Base-by-base conservation (phyloP, 2,888 invertebrate genomes). In the Tinea trinotella region DNA sequence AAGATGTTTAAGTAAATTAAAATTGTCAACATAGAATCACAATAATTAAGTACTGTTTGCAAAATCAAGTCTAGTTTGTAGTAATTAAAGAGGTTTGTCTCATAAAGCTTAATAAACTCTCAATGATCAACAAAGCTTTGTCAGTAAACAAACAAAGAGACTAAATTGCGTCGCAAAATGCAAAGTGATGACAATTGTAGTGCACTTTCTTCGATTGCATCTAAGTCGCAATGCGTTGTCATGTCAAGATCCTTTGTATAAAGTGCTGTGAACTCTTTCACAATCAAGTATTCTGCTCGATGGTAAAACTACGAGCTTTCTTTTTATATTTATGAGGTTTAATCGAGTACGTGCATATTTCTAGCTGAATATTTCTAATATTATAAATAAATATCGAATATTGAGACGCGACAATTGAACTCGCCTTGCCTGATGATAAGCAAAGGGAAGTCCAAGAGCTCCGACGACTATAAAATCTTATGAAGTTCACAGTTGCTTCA, bases 141-240 rank as follows among this genome's bases (percentile, higher is more conserved):
- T 30, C n/a, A 30, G 30, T n/a, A n/a, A 4, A 30, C 7, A 30
- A 40, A 40, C 6, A 40, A 40, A 12, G 40, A 40, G 4, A 36
- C 13, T 40, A 12, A 40, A 40, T 40, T 40, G n/a, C 7, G 40
- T 40, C 13, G 3, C 17, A 13, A 40, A 40, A 40, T 40, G 40
- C 40, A 40, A 6, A 40, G 40, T 40, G 40, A 40, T 13, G 40
- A 40, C 3, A 46, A 18, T 19, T 46, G 46, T 46, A 46, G 46
- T 46, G 46, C 46, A 46, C 46, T 46, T 46, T 46, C 18, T 46
- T 46, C 46, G 46, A 46, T 46, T 46, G 19, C 46, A 46, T 46
- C 19, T 46, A 46, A 46, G 46, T 46, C 46, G 46, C 46, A 17
- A 18, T 19, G 46, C 40, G 40, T 19, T 19, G 46, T 19, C 46